These are phyloP conservation scores for Polydrusus cervinus DNA, from an alignment of 2,888 invertebrate genomes.

Conservation along the genomic window DNA sequence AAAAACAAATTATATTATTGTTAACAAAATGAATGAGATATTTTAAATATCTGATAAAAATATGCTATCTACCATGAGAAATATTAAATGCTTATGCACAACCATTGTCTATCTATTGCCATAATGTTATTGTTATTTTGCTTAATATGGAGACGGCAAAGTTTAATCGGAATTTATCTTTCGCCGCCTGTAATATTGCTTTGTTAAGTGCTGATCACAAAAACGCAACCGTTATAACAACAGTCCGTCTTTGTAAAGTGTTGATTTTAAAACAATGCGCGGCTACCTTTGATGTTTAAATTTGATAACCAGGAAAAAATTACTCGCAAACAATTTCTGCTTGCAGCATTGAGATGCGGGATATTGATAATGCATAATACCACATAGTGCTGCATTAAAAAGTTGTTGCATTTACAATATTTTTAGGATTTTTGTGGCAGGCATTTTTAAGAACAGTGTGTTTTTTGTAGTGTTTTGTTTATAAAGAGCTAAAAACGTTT, in stretches of 20 bases:
- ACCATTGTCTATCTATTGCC: constrained; percentile 20
- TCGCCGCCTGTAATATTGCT: constrained; percentile 31
- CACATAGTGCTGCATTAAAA: neutral
- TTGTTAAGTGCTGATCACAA: constrained; percentile 43
- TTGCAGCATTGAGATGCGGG: constrained; percentile 9
- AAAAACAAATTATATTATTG: neutral
- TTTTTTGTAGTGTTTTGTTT: too few species aligned
- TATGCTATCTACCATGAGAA: constrained; percentile 10
- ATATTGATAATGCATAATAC: constrained; percentile 2
- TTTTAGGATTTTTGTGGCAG: constrained; percentile 1
- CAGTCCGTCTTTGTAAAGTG: constrained; percentile 38
- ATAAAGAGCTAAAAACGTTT: too few species aligned
- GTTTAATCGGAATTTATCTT: constrained; percentile 39
- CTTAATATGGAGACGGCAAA: constrained; percentile 36
- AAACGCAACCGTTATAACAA: constrained; percentile 37
- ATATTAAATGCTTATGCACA: constrained; percentile 15
- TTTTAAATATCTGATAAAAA: neutral
- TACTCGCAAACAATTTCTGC: constrained; percentile 16
- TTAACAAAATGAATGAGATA: neutral
- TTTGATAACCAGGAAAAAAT: constrained; percentile 37
- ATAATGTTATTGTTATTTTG: constrained; percentile 38
- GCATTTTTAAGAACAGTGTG: neutral
- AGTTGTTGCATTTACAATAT: constrained; percentile 1
- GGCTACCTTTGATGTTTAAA: constrained; percentile 42
- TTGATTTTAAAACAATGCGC: constrained; percentile 46